Evolutionary conservation across 2,113 vertebrate genomes (phyloP).

Genomic region (Mellivora capensis): DNA sequence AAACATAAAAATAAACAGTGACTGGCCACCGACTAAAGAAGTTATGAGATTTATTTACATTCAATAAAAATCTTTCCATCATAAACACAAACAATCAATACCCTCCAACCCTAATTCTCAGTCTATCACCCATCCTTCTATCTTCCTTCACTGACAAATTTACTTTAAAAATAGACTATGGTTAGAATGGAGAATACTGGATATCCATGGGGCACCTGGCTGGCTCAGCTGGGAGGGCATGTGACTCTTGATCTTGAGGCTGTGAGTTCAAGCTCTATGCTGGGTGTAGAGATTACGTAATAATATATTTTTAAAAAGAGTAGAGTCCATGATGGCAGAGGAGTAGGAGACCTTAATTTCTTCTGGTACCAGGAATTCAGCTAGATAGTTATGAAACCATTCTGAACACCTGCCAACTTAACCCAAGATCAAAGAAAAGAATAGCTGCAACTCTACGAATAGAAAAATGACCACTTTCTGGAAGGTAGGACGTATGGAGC

Average conservation of each 20-base stretch:
- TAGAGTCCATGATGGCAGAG: no score
- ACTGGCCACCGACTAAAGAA: conserved; percentile 23
- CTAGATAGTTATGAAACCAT: background rate
- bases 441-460: no score
- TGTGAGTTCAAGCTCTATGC: background rate
- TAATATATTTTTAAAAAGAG: no score
- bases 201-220: background rate
- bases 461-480: no score
- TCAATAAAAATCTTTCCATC: conserved; percentile 23
- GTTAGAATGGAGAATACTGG: background rate
- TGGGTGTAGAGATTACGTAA: background rate
- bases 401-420: no score
- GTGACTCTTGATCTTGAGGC: background rate
- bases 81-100: conserved; percentile 13
- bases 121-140: background rate
- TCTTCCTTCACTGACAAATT: background rate
- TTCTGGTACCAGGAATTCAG: no score
- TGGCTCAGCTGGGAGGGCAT: background rate
- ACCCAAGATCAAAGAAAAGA: no score
- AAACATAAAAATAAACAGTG: conserved; percentile 38
- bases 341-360: no score
- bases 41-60: background rate
- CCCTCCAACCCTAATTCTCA: background rate
- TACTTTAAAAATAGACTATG: conserved; percentile 5
- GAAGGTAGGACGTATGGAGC: no score